Percentiles rank a stretch among this genome's conserved stretches.
Conservation (phyloP, 2,797 vertebrate species). For the Pelobates cultripes region DNA sequence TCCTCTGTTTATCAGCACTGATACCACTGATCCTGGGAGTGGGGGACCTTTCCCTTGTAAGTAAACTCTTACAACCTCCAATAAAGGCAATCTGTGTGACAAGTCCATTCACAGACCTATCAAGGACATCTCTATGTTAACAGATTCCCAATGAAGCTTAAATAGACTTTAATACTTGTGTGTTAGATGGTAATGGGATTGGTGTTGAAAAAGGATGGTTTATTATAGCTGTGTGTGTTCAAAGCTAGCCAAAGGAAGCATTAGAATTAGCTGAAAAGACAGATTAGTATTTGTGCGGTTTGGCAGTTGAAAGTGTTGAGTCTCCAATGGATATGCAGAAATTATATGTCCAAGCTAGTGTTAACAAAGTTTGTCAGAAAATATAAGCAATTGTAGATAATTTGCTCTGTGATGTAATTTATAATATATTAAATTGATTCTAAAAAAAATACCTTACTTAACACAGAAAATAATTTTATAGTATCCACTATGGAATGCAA, state of each 20-base stretch:
- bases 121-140: slow-evolving; percentile 60
- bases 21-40: slow-evolving; percentile 51
- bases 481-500: no score
- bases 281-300: slow-evolving; percentile 40
- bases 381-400: no score
- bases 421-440: no score
- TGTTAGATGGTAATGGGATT: slow-evolving; percentile 51
- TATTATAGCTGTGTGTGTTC: slow-evolving; percentile 33
- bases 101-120: slow-evolving; percentile 64
- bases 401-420: no score
- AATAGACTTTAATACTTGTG: slow-evolving; percentile 52
- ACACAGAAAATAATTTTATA: no score
- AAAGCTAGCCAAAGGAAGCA: slow-evolving; percentile 36
- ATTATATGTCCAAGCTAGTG: no score
- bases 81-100: slow-evolving; percentile 69
- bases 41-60: slow-evolving; percentile 54
- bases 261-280: slow-evolving; percentile 10
- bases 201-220: slow-evolving; percentile 33
- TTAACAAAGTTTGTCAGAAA: no score
- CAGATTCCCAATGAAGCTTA: slow-evolving; percentile 61
- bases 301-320: not conserved
- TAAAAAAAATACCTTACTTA: no score
- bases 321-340: no score
- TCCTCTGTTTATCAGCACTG: slow-evolving; percentile 62
- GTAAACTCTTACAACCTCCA: slow-evolving; percentile 62